A percentile compares a stretch with the other conserved stretches of the same genome.
Evolutionary conservation across 2,888 invertebrate genomes (phyloP).

Genomic region (Macrophya annulata): DNA sequence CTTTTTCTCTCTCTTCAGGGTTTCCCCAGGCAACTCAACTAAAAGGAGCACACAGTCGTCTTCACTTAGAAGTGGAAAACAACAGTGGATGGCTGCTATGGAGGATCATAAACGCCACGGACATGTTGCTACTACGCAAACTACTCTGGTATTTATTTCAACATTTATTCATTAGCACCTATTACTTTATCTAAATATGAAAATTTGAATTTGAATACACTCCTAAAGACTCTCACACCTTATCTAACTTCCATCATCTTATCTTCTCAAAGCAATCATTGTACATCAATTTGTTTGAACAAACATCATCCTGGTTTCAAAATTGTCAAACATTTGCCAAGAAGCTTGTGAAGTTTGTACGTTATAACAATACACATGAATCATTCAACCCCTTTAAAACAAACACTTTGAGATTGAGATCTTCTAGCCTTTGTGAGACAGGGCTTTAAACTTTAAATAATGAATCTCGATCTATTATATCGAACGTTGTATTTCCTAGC

Average conservation of each 20-base stretch:
- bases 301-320: slow-evolving; percentile 27
- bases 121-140: slow-evolving; percentile 85
- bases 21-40: slow-evolving; percentile 86
- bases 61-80: slow-evolving; percentile 76
- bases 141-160: slow-evolving; percentile 86
- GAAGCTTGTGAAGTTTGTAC: neutral
- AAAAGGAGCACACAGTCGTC: slow-evolving; percentile 81
- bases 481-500: neutral
- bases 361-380: neutral
- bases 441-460: neutral
- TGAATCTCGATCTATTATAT: neutral
- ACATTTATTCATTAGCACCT: neutral
- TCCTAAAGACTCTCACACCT: neutral
- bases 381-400: slow-evolving; percentile 10
- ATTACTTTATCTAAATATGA: neutral
- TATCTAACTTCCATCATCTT: neutral
- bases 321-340: slow-evolving; percentile 23
- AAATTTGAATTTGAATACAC: slow-evolving; percentile 37
- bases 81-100: slow-evolving; percentile 78
- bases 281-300: slow-evolving; percentile 13
- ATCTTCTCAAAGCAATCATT: neutral
- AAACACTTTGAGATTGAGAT: neutral
- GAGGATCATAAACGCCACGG: slow-evolving; percentile 72
- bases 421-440: neutral
- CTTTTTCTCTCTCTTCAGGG: slow-evolving; percentile 78